phyloP scores from a whole-genome alignment of 2,888 invertebrate genomes.

The Alloscopus bannaensis region DNA sequence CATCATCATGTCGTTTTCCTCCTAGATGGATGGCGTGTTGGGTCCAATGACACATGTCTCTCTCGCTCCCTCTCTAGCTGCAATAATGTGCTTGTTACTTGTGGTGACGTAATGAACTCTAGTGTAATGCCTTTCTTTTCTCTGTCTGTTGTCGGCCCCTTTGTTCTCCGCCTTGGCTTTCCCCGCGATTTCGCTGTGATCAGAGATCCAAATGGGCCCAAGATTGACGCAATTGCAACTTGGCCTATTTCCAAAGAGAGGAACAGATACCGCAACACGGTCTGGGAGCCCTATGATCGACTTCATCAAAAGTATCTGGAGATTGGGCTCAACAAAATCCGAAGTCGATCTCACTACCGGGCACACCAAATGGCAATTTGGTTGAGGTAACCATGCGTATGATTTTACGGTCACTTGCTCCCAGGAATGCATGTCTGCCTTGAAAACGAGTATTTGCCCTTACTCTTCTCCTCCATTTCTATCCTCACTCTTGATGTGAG shows the following conservation, averaged over 20 bases:
- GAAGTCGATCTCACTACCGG: slow-evolving; percentile 83
- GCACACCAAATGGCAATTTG: slow-evolving; percentile 94
- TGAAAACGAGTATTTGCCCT: neutral
- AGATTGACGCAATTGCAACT: slow-evolving; percentile 81
- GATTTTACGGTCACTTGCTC: slow-evolving; percentile 55
- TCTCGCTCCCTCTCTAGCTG: slow-evolving; percentile 36
- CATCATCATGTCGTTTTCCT: slow-evolving; percentile 19
- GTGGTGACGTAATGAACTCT: slow-evolving; percentile 46
- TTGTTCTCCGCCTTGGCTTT: slow-evolving; percentile 7
- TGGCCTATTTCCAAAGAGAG: slow-evolving; percentile 88
- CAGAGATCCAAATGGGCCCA: slow-evolving; percentile 90
- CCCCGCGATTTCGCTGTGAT: slow-evolving; percentile 15
- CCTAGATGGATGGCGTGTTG: slow-evolving; percentile 32
- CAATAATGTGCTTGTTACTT: slow-evolving; percentile 32
- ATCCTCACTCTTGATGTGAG: slow-evolving; percentile 20
- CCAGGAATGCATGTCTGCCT: slow-evolving; percentile 36
- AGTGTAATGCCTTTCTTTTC: slow-evolving; percentile 15
- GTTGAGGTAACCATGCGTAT: slow-evolving; percentile 78
- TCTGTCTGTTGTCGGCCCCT: neutral
- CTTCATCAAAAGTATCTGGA: slow-evolving; percentile 95
- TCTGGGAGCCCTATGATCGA: slow-evolving; percentile 95
- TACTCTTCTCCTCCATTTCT: neutral
- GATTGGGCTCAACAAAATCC: slow-evolving; percentile 77
- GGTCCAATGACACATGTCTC: slow-evolving; percentile 50
- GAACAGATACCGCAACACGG: slow-evolving; percentile 87